Conservation (phyloP, 2,113 vertebrate species). For the Irena cyanogastra region DNA sequence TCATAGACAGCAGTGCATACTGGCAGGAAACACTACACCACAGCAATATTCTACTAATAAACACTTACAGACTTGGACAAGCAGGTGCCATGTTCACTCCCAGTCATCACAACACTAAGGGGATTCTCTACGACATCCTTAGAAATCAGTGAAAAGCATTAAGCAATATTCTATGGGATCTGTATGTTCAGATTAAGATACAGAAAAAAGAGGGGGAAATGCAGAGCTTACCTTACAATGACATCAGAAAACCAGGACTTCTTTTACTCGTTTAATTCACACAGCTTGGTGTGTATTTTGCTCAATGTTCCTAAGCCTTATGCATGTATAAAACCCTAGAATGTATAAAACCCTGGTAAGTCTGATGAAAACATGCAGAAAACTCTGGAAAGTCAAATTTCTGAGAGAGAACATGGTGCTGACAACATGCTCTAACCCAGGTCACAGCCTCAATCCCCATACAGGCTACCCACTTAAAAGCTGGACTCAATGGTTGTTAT, state of each 20-base stretch:
- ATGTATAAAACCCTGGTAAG: fast-evolving
- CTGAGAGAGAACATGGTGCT: neutral
- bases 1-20: neutral
- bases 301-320: fast-evolving
- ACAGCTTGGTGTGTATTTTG: neutral
- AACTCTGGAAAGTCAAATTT: neutral
- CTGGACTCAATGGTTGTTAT: fast-evolving
- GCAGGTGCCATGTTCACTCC: fast-evolving
- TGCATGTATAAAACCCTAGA: fast-evolving
- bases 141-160: neutral
- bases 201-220: neutral
- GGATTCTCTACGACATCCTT: neutral
- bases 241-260: neutral
- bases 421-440: neutral
- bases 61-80: neutral
- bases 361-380: neutral
- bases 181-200: neutral
- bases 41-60: neutral
- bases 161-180: neutral
- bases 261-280: neutral
- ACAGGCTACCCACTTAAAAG: neutral
- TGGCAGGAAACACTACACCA: neutral
- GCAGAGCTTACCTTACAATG: fast-evolving
- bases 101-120: neutral
- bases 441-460: fast-evolving